phyloP scores from a whole-genome alignment of 2,888 invertebrate genomes.

The Rugalucina vietnamica region DNA sequence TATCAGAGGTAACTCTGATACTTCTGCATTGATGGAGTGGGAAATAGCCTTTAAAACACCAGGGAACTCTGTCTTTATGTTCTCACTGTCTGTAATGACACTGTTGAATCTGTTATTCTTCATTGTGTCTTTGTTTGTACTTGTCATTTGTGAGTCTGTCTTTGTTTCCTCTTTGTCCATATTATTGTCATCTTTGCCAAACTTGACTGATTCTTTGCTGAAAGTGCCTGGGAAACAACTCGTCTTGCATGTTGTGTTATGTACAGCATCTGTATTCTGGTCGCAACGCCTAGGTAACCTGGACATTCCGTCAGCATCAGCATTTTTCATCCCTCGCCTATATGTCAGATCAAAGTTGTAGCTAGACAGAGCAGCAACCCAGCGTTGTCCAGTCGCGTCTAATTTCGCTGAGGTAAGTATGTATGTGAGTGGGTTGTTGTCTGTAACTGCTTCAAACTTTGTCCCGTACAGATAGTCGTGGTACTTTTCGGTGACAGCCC shows the following conservation, averaged over 20 bases:
- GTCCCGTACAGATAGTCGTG: conserved; percentile 38
- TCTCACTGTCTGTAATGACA: too few species aligned
- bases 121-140: too few species aligned
- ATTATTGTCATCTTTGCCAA: too few species aligned
- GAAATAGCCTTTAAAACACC: too few species aligned
- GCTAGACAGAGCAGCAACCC: neutral
- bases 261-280: neutral
- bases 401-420: conserved; percentile 32
- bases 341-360: neutral
- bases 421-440: conserved; percentile 50
- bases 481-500: conserved; percentile 50
- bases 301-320: neutral
- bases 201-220: too few species aligned
- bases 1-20: neutral
- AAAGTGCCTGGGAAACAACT: neutral
- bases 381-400: neutral
- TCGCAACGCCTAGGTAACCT: neutral
- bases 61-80: too few species aligned
- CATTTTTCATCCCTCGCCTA: neutral
- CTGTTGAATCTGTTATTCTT: too few species aligned
- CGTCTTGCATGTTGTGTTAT: neutral
- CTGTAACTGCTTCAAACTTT: conserved; percentile 33
- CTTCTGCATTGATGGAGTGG: too few species aligned
- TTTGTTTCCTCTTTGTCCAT: too few species aligned
- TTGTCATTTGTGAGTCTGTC: too few species aligned